Evolutionary conservation across 2,888 invertebrate species (phyloP), one percentile per base, ranked within the genome.

Genomic region (Phrixothrix hirtus): DNA sequence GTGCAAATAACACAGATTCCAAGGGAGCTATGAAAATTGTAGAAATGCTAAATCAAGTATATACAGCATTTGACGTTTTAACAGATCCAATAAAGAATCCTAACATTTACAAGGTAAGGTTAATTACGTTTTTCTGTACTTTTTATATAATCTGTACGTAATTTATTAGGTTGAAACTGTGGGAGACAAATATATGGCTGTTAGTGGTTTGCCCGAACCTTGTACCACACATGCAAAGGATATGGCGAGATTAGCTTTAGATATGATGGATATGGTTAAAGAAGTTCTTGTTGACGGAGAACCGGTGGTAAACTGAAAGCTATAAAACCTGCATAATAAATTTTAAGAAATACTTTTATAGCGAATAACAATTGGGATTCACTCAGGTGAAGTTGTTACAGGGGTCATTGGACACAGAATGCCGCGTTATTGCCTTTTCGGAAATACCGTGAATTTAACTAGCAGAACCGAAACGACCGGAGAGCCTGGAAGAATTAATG

Each of bases 121-220:
- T 45, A n/a, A n/a, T n/a, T n/a, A n/a, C n/a, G n/a, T n/a, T n/a
- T n/a, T n/a, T n/a, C n/a, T n/a, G n/a, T n/a, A n/a, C n/a, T n/a
- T n/a, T n/a, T n/a, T n/a, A n/a, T n/a, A n/a, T n/a, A n/a, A n/a
- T n/a, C n/a, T n/a, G n/a, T n/a, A n/a, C n/a, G 21, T 21, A 21
- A 41, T 47, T 41, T 55, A 64, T 6, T 68, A 95, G 95, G 95
- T 97, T 54, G 96, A 97, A 78, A 97, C 96, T 7, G 94, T 96
- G 13, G 96, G 96, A 52, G 96, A 96, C 76, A 96, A 96, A 75
- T 97, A 97, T 74, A 97, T 96, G 96, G 95, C 95, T 0, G 96
- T 95, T 0, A 93, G 95, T 64, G 96, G 96, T 34, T 79, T 96
- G 42, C 96, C 96, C 0, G 95, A 95, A 71, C 89, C 88, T 5